phyloP scores from a whole-genome alignment of 2,888 invertebrate genomes.

The Mythimna vitellina region DNA sequence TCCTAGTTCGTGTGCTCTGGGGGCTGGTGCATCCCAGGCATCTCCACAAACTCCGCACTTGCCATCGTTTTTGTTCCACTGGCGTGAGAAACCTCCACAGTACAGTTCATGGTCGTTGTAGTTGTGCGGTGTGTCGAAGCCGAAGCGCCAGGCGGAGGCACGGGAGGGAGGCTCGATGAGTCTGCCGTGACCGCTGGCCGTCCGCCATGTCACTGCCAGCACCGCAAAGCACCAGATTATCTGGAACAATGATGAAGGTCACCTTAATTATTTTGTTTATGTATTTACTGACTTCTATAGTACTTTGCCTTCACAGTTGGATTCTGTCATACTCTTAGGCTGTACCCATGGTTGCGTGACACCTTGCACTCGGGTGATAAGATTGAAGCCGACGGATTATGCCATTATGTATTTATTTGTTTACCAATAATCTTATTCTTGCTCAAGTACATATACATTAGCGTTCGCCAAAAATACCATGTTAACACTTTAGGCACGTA shows the following conservation, averaged over 20 bases:
- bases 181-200: conserved; percentile 92
- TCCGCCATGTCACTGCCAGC: conserved; percentile 73
- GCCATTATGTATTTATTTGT: not conserved
- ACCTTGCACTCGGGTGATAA: no score
- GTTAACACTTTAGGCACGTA: not conserved
- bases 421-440: not conserved
- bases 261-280: conserved; percentile 8
- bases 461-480: not conserved
- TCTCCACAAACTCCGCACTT: conserved; percentile 97
- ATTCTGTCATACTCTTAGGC: not conserved
- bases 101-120: conserved; percentile 97
- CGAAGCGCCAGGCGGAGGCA: conserved; percentile 97
- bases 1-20: conserved; percentile 95
- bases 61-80: conserved; percentile 95
- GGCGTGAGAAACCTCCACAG: conserved; percentile 96
- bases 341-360: no score
- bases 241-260: conserved; percentile 72
- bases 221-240: conserved; percentile 81
- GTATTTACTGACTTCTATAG: not conserved
- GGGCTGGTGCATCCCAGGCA: conserved; percentile 93
- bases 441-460: not conserved
- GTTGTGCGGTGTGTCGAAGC: conserved; percentile 96
- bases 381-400: no score
- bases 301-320: not conserved
- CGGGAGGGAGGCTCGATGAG: conserved; percentile 96